Evolutionary conservation across 2,113 vertebrate species (phyloP).

Genomic region (Ginglymostoma cirratum): DNA sequence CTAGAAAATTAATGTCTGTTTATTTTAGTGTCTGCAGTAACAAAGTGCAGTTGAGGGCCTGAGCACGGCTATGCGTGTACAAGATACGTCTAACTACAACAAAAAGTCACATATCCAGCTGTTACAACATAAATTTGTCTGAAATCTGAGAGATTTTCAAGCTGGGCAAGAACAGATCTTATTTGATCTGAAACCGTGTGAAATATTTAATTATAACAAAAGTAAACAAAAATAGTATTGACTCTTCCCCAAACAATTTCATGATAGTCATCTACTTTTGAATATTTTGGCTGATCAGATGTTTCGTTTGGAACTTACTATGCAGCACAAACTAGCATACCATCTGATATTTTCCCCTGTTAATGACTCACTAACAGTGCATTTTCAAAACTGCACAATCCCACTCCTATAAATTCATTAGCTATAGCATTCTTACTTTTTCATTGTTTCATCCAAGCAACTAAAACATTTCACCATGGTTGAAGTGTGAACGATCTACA

Average conservation of each 20-base stretch:
- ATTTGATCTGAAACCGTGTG: background rate
- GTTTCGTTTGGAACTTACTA: background rate
- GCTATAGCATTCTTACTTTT: background rate
- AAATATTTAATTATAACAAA: background rate
- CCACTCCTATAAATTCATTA: background rate
- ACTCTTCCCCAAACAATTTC: background rate
- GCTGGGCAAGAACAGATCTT: background rate
- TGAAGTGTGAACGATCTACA: background rate
- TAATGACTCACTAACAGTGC: background rate
- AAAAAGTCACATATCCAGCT: background rate
- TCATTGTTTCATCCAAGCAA: background rate
- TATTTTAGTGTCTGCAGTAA: conserved; percentile 52
- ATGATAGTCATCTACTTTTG: too few relatives aligned
- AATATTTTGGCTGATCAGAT: background rate
- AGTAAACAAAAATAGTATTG: background rate
- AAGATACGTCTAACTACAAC: background rate
- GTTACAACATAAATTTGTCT: background rate
- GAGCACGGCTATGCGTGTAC: background rate
- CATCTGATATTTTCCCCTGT: background rate
- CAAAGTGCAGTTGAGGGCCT: conserved; percentile 46
- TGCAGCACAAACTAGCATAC: background rate
- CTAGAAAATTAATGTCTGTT: conserved; percentile 50
- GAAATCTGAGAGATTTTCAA: background rate
- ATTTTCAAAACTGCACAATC: background rate
- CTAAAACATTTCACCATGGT: background rate